Evolutionary conservation across 2,888 invertebrate species (phyloP).

Genomic region (Zonitis immaculata): DNA sequence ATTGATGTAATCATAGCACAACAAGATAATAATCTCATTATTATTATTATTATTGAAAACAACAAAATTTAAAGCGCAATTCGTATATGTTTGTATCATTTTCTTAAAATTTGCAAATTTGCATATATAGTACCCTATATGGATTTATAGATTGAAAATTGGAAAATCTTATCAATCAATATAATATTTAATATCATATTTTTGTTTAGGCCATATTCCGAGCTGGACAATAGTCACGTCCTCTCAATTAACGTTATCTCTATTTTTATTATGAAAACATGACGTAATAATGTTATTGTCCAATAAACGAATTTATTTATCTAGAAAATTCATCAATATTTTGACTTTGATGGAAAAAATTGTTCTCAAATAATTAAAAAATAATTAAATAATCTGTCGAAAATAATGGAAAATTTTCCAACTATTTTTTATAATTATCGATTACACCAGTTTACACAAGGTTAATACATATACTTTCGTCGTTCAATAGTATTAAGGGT

Average conservation of each 20-base stretch:
- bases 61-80: neutral
- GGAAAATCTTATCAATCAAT: too few species aligned
- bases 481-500: too few species aligned
- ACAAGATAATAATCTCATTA: neutral
- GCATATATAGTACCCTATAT: too few species aligned
- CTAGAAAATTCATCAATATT: neutral
- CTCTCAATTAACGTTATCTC: neutral
- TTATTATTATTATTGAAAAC: neutral
- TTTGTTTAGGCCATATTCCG: neutral
- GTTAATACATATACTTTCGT: too few species aligned
- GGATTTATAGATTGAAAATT: too few species aligned
- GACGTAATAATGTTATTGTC: neutral
- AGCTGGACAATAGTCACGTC: neutral
- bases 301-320: neutral
- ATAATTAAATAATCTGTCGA: too few species aligned
- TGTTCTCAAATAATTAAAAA: too few species aligned
- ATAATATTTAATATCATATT: too few species aligned
- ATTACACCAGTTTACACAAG: too few species aligned
- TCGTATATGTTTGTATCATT: neutral
- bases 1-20: neutral
- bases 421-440: too few species aligned
- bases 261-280: neutral
- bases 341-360: too few species aligned
- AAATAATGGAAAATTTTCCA: neutral
- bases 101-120: neutral